Percentiles rank a stretch among this genome's conserved stretches.
Conservation (phyloP, 2,888 invertebrate species). For the Troides oblongomaculatus region DNA sequence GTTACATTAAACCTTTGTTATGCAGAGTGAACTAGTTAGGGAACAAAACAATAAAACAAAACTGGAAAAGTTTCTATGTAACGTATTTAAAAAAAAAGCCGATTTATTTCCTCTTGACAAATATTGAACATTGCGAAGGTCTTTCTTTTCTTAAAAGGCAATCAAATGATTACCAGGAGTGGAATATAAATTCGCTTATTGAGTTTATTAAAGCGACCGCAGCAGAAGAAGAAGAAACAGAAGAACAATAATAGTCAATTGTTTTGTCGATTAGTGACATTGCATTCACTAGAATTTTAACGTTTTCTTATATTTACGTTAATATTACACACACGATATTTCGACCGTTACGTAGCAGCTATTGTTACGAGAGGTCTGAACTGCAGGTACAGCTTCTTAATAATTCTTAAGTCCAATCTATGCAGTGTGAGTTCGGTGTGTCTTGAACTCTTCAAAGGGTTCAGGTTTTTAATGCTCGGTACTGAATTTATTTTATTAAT, state of each 20-base stretch:
- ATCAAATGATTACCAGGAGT: slow-evolving; percentile 32
- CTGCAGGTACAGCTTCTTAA: no score
- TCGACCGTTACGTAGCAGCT: no score
- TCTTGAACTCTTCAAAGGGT: no score
- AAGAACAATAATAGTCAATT: slow-evolving; percentile 21
- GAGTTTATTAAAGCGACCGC: slow-evolving; percentile 34
- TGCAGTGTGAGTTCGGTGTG: no score
- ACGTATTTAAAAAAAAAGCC: slow-evolving; percentile 20
- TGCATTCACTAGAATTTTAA: not conserved
- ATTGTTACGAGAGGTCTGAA: no score
- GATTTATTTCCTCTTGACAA: slow-evolving; percentile 27
- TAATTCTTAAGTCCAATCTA: no score
- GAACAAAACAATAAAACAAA: no score
- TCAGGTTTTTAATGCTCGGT: no score
- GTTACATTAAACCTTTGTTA: no score
- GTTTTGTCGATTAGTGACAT: slow-evolving; percentile 15
- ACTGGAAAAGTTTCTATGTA: slow-evolving; percentile 7
- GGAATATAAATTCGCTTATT: slow-evolving; percentile 35
- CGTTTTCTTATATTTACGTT: not conserved
- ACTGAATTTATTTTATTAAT: no score
- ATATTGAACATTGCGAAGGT: slow-evolving; percentile 26
- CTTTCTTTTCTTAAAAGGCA: slow-evolving; percentile 26
- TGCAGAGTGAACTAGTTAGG: no score
- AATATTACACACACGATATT: no score
- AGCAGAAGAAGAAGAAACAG: slow-evolving; percentile 19